Conservation (phyloP, 2,113 vertebrate genomes). For the Phocoena phocoena region DNA sequence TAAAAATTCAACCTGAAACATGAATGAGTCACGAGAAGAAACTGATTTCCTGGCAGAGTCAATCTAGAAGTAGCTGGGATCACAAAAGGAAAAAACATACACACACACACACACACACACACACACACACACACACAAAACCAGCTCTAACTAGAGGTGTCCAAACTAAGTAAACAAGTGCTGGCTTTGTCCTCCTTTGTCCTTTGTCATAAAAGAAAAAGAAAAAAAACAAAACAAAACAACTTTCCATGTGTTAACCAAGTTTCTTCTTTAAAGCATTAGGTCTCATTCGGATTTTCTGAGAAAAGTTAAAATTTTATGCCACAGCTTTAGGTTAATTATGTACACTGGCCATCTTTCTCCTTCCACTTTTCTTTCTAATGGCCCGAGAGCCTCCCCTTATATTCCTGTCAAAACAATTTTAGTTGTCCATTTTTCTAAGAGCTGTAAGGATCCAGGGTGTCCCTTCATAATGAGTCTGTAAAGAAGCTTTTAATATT, state of each 20-base stretch:
- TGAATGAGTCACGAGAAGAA: slow-evolving; percentile 65
- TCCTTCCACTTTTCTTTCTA: background rate
- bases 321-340: background rate
- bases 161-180: slow-evolving; percentile 10
- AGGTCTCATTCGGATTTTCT: slow-evolving; percentile 26
- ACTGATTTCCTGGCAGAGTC: slow-evolving; percentile 22
- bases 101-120: background rate
- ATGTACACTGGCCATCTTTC: background rate
- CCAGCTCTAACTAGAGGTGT: background rate
- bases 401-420: background rate
- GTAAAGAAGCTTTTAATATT: slow-evolving; percentile 9
- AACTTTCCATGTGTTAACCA: background rate
- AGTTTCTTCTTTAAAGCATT: slow-evolving; percentile 36
- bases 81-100: background rate
- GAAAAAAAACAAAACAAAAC: background rate
- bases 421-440: background rate
- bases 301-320: background rate
- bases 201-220: background rate
- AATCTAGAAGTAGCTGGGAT: slow-evolving; percentile 38
- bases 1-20: slow-evolving; percentile 66
- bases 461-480: background rate
- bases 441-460: background rate
- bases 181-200: slow-evolving; percentile 9
- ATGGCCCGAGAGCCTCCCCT: background rate
- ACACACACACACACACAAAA: background rate